phyloP scores from a whole-genome alignment of 2,888 invertebrate species.

The Drosophila silvestris region DNA sequence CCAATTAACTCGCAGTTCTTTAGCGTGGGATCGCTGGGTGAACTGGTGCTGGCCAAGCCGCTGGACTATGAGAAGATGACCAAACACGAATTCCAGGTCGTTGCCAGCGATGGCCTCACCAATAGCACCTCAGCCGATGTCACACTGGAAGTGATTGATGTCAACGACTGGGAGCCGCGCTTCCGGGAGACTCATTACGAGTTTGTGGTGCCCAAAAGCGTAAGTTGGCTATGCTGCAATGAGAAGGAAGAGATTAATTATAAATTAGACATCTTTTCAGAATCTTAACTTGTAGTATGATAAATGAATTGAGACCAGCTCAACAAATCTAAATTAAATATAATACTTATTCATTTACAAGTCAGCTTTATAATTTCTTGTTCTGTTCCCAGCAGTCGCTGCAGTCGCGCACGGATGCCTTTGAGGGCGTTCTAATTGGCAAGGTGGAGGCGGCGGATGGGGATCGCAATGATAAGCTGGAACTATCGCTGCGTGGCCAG shows the following conservation, averaged over 20 bases:
- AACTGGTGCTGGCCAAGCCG: constrained; percentile 90
- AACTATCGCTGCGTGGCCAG: constrained; percentile 90
- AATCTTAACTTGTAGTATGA: too few species aligned
- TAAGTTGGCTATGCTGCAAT: constrained; percentile 55
- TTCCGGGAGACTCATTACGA: constrained; percentile 95
- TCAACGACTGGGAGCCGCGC: constrained; percentile 97
- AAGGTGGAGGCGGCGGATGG: constrained; percentile 95
- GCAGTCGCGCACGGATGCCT: constrained; percentile 78
- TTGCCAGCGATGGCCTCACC: constrained; percentile 90
- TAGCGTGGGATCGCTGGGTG: constrained; percentile 91
- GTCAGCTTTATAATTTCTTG: background rate
- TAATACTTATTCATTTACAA: background rate
- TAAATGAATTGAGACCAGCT: too few species aligned
- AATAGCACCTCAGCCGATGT: constrained; percentile 92
- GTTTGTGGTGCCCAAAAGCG: constrained; percentile 87
- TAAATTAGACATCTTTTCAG: background rate
- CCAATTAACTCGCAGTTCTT: constrained; percentile 91
- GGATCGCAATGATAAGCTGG: constrained; percentile 91
- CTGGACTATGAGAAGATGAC: constrained; percentile 92
- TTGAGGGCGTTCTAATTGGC: constrained; percentile 86
- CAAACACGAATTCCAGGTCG: constrained; percentile 91
- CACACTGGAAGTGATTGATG: constrained; percentile 92
- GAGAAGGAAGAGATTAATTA: background rate
- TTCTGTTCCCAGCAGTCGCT: constrained; percentile 76
- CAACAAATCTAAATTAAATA: background rate